Evolutionary conservation across 2,888 invertebrate genomes (phyloP), one percentile per base, ranked within the genome.

Genomic region (Brachyptera risi): DNA sequence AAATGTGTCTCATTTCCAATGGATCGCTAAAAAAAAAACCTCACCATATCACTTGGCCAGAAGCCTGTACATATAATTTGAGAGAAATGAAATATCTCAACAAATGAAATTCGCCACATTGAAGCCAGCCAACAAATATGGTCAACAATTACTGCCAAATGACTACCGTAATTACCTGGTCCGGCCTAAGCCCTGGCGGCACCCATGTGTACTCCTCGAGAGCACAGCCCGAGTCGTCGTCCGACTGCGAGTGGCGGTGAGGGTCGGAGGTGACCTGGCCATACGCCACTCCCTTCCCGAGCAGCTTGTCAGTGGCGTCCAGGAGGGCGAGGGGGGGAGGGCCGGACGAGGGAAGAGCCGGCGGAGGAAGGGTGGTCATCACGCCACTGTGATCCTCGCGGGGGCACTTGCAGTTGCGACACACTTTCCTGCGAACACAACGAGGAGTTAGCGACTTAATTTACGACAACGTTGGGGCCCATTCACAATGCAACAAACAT

Each of bases 201-300:
- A 97, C 93, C 97, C 97, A 98, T 1, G 96, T 95, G 76, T 96
- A 97, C 76, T 98, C 97, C 75, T 98, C 97, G 66, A 98, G 78
- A 21, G 96, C 96, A 75, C 97, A 98, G 9, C 98, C 97, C 59
- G 94, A 94, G 77, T 98, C 98, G 74, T 97, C 96, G 74, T 98
- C 98, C 65, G 93, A 94, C 74, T 95, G 94, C 54, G 93, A 92
- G 71, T 92, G 90, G 64, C 92, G 77, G 72, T 91, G 91, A 60
- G 89, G 88, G 72, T 90, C 88, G 65, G 77, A 71, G 62, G 62
- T 42, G 70, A 71, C 50, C n/a, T 73, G 75, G 3, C 74, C 71
- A 66, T 75, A 76, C 11, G 75, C 76, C 1, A 81, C 82, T 1
- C 82, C 83, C 73, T 83, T 83, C 72, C 83, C 83, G 65, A 84